Evolutionary conservation across 2,113 vertebrate species (phyloP).

Genomic region (Rafetus swinhoei): DNA sequence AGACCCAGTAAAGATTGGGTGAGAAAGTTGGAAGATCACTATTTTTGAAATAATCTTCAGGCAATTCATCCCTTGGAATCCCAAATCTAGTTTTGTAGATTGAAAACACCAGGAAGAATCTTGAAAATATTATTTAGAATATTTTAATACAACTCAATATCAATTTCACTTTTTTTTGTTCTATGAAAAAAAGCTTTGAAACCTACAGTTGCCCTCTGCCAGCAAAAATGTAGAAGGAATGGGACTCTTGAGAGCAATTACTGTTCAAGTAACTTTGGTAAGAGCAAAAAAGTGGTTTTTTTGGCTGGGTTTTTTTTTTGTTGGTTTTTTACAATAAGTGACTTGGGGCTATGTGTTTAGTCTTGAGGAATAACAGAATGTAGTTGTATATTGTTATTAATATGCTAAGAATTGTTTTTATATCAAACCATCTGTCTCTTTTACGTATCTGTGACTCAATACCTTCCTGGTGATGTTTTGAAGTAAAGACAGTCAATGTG

Average conservation of each 20-base stretch:
- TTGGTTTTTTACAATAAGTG: slow-evolving; percentile 43
- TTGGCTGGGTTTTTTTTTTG: no score
- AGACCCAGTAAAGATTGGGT: neutral
- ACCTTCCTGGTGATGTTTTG: slow-evolving; percentile 70
- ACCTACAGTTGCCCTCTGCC: slow-evolving; percentile 91
- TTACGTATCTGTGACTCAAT: slow-evolving; percentile 67
- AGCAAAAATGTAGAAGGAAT: slow-evolving; percentile 91
- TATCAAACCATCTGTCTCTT: slow-evolving; percentile 27
- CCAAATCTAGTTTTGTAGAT: neutral
- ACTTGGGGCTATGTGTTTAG: slow-evolving; percentile 21
- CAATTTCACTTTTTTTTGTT: slow-evolving; percentile 22
- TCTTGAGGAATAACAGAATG: slow-evolving; percentile 16
- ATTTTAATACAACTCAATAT: neutral
- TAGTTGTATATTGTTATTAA: slow-evolving; percentile 7
- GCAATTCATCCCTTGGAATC: neutral
- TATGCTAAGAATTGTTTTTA: slow-evolving; percentile 48
- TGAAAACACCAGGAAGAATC: neutral
- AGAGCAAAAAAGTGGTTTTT: slow-evolving; percentile 62
- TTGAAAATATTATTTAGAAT: slow-evolving; percentile 5
- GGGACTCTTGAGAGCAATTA: slow-evolving; percentile 93
- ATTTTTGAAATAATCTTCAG: neutral
- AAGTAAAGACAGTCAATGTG: slow-evolving; percentile 62
- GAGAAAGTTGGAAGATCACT: neutral
- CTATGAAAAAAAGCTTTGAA: slow-evolving; percentile 84
- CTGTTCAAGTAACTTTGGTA: slow-evolving; percentile 97